Evolutionary conservation across 2,888 invertebrate species (phyloP).

Genomic region (Heteromurus nitidus): DNA sequence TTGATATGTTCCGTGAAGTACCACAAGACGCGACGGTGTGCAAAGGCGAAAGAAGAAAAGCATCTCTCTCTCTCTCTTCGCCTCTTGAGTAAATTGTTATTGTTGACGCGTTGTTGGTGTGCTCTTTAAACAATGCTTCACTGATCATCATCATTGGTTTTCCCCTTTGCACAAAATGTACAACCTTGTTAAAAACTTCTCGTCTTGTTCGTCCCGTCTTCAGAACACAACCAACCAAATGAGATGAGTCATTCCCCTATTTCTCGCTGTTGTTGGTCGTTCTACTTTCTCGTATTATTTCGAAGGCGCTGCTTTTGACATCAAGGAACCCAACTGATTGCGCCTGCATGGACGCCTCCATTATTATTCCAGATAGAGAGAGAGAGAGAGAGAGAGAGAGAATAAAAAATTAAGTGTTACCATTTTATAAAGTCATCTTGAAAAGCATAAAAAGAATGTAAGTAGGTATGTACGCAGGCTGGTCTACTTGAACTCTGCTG

Average conservation of each 20-base stretch:
- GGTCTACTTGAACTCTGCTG: conserved; percentile 38
- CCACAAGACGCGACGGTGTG: no score
- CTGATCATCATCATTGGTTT: conserved; percentile 38
- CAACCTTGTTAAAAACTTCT: no score
- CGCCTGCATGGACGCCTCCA: background rate
- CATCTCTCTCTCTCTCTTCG: background rate
- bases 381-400: background rate
- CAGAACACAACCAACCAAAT: conserved; percentile 40
- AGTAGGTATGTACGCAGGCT: no score
- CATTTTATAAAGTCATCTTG: conserved; percentile 31
- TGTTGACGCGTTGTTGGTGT: conserved; percentile 32
- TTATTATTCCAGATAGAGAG: no score
- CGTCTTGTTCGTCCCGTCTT: conserved; percentile 8
- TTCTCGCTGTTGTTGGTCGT: conserved; percentile 50
- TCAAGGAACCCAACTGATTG: background rate
- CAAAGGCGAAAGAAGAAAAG: no score
- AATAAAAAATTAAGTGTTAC: background rate
- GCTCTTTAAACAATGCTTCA: conserved; percentile 43
- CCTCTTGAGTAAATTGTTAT: conserved; percentile 5
- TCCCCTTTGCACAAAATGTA: conserved; percentile 28
- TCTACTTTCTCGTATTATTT: conserved; percentile 30
- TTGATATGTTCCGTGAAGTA: conserved; percentile 29
- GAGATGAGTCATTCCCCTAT: conserved; percentile 56
- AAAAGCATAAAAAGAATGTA: conserved; percentile 18
- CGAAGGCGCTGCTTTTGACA: conserved; percentile 25